Percentiles rank a stretch among this genome's conserved stretches.
Evolutionary conservation across 2,888 invertebrate species (phyloP).

Genomic region (Tachina lurida): DNA sequence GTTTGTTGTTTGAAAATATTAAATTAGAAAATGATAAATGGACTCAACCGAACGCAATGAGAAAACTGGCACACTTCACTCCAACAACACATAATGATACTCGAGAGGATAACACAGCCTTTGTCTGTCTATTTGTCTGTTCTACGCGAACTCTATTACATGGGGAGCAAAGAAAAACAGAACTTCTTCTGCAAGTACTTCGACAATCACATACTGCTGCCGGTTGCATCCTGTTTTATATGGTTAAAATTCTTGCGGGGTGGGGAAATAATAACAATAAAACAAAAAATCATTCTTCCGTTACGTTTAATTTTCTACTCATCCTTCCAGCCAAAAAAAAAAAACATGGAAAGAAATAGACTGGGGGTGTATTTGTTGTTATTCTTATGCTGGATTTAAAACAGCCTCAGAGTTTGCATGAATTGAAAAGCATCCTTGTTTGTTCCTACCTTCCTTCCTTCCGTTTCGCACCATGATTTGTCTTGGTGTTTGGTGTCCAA

Average conservation of each 20-base stretch:
- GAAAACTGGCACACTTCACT: constrained; percentile 78
- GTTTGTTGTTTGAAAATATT: constrained; percentile 77
- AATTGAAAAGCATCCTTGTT: constrained; percentile 37
- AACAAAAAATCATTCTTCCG: constrained; percentile 78
- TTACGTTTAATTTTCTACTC: constrained; percentile 72
- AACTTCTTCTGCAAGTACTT: constrained; percentile 51
- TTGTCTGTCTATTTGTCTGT: constrained; percentile 14
- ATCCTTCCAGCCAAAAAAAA: constrained; percentile 30
- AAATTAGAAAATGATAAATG: constrained; percentile 83
- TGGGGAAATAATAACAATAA: constrained; percentile 27
- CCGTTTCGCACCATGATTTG: constrained; percentile 69
- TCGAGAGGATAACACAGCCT: constrained; percentile 77
- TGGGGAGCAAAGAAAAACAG: constrained; percentile 1
- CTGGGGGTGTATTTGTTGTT: constrained; percentile 80
- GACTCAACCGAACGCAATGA: constrained; percentile 80
- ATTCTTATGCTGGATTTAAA: constrained; percentile 74
- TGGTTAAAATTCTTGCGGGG: background rate
- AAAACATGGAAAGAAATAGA: background rate
- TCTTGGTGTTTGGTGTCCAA: constrained; percentile 69
- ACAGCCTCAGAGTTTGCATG: constrained; percentile 23
- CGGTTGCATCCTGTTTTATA: constrained; percentile 61
- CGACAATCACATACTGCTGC: constrained; percentile 65
- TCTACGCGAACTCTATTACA: background rate
- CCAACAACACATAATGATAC: constrained; percentile 77
- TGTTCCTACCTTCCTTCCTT: constrained; percentile 55